phyloP scores from a whole-genome alignment of 2,888 invertebrate genomes.

The Sepiola atlantica region DNA sequence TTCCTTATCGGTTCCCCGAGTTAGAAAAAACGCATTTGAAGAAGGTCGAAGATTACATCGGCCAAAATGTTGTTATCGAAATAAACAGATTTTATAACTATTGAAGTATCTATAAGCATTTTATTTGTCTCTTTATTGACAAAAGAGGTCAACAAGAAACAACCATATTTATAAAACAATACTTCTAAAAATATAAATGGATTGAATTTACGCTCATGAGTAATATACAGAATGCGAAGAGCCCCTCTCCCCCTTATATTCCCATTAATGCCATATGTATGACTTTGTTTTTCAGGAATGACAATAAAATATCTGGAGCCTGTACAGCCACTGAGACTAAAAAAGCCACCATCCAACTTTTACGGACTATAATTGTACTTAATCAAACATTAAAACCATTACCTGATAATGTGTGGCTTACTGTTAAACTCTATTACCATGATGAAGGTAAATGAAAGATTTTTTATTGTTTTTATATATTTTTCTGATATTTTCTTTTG shows the following conservation, averaged over 20 bases:
- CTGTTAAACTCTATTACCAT: constrained; percentile 75
- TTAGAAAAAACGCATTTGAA: no score
- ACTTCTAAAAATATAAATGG: no score
- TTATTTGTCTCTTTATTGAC: no score
- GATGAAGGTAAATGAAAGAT: constrained; percentile 70
- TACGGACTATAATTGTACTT: constrained; percentile 74
- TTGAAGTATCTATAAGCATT: no score
- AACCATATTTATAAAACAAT: no score
- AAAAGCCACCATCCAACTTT: constrained; percentile 73
- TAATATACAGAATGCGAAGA: no score
- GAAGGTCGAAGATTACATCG: no score
- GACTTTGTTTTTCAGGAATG: constrained; percentile 62
- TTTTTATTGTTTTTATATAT: background rate
- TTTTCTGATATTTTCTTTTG: background rate
- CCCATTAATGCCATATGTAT: background rate
- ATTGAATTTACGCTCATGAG: no score
- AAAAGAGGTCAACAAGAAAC: no score
- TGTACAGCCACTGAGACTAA: constrained; percentile 70
- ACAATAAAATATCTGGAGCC: constrained; percentile 68
- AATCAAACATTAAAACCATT: constrained; percentile 73
- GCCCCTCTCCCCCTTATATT: background rate
- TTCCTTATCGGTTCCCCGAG: no score
- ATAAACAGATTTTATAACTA: no score
- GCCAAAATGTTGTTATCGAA: no score
- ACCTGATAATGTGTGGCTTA: constrained; percentile 74